Conservation (phyloP, 1,140 invertebrate genomes). For the Venturia canescens region DNA sequence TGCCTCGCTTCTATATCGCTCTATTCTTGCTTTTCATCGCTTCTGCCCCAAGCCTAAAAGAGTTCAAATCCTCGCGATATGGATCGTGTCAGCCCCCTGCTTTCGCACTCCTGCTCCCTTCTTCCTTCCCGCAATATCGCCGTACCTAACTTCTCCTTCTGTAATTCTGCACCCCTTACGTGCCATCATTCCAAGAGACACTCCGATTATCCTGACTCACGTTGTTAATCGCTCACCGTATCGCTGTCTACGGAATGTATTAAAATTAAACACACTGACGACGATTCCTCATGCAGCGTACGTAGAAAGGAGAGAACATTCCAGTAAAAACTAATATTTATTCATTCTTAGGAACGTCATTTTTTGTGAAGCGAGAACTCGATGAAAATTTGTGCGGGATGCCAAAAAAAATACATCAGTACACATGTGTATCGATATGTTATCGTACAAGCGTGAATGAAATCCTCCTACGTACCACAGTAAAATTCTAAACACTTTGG, state of each 20-base stretch:
- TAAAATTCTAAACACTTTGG: too few species aligned
- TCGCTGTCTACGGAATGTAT: background rate
- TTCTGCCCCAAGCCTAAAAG: background rate
- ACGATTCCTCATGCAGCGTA: too few species aligned
- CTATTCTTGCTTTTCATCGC: background rate
- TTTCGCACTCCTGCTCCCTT: background rate
- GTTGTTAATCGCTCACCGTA: background rate
- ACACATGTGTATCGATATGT: too few species aligned
- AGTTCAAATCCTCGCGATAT: constrained; percentile 14
- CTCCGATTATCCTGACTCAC: constrained; percentile 32
- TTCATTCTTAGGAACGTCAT: too few species aligned
- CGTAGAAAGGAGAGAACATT: too few species aligned
- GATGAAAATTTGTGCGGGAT: too few species aligned
- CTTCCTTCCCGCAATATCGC: constrained; percentile 10
- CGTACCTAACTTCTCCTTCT: background rate
- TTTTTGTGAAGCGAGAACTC: too few species aligned
- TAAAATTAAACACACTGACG: background rate
- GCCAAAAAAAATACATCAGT: too few species aligned
- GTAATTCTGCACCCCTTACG: constrained; percentile 30
- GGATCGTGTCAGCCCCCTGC: background rate
- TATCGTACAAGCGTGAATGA: too few species aligned
- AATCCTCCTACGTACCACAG: too few species aligned
- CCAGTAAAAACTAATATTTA: too few species aligned
- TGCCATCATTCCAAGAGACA: constrained; percentile 10
- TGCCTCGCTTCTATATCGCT: background rate